Evolutionary conservation across 1,140 invertebrate genomes (phyloP), one percentile per base, ranked within the genome.

Genomic region (Trichomalopsis sarcophagae): DNA sequence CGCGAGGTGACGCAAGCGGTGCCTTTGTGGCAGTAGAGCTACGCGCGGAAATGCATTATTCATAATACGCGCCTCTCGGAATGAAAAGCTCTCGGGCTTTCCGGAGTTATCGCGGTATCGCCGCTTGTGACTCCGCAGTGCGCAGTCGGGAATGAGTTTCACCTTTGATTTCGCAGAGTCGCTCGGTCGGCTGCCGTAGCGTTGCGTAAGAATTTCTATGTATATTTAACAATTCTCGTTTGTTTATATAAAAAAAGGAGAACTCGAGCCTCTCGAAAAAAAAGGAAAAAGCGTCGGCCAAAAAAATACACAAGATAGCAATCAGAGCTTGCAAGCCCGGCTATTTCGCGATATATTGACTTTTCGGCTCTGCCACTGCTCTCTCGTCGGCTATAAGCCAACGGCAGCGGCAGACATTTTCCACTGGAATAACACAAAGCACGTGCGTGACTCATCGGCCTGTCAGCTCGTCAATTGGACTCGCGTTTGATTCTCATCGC

Each of bases 61-160:
- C 83, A 79, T 84, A 55, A 74, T 23, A n/a, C 55, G 47, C 44
- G 76, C 66, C 21, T 11, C 50, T 11, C 50, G 30, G 23, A 71
- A 69, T 78, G 82, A 80, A 84, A 84, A 84, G 73, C 76, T 84
- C 21, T 62, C 55, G 44, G 21, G 74, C 10, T 40, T 71, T 14
- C 50, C 11, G 68, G 66, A 40, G 40, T 55, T 17, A 47, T 76
- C 71, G 68, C 68, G 68, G 21, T 21, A 21, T 69, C 17, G 33
- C 33, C 33, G 10, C 62, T 36, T 36, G 4, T 36, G 5, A 36
- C 33, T 36, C 4, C 5, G 33, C 33, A 36, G 33, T 36, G 33
- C 33, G 5, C 33, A 36, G 33, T 36, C 33, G 33, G 33, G 14
- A 23, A 81, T 62, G 30, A 75, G 47, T n/a, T 30, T 36, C 5